A percentile compares a stretch with the other conserved stretches of the same genome.
These are phyloP conservation scores for Sebastes dallii DNA, from an alignment of 2,797 vertebrate genomes.

Conservation along the genomic window DNA sequence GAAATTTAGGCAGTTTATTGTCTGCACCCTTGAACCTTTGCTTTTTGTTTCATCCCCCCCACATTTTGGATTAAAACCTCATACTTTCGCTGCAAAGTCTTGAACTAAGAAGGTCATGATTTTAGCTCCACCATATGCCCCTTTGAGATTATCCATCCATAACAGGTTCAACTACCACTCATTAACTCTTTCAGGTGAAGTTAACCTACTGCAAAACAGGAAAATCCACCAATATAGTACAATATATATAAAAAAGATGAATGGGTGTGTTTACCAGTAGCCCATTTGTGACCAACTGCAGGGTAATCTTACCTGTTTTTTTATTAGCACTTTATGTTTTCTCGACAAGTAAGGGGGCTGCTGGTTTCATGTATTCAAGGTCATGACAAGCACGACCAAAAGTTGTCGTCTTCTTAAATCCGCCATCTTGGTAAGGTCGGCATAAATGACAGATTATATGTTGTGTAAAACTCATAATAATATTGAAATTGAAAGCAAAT, in stretches of 20 bases:
- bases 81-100: not conserved
- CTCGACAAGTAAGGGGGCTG: no score
- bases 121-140: not conserved
- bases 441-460: no score
- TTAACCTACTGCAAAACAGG: not conserved
- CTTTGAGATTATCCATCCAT: not conserved
- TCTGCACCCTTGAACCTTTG: not conserved
- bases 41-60: not conserved
- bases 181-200: not conserved
- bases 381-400: conserved; percentile 44
- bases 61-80: not conserved
- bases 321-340: not conserved
- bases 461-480: no score
- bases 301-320: not conserved
- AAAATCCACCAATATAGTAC: not conserved
- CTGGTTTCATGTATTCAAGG: conserved; percentile 1
- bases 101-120: not conserved
- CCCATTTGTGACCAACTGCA: not conserved
- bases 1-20: not conserved
- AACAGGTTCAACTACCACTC: not conserved
- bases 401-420: no score
- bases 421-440: conserved; percentile 66
- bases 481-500: no score
- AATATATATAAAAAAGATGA: no score
- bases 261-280: not conserved